Base-by-base conservation (phyloP, 2,888 invertebrate species). In the Caenorhabditis japonica region DNA sequence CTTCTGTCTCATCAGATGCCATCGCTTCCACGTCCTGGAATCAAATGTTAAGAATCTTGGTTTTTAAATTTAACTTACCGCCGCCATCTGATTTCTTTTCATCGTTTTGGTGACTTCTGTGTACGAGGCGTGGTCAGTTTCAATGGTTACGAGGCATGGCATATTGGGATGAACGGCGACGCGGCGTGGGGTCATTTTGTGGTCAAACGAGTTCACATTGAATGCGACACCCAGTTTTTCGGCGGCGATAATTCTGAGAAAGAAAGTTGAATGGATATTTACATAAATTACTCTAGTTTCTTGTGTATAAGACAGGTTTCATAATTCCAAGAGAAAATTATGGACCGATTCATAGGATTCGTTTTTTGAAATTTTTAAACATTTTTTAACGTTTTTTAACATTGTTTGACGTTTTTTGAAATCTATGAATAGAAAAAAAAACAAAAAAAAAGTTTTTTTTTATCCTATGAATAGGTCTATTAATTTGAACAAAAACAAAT, bases 181-280 rank as follows among this genome's bases (percentile, higher is more conserved):
- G 25, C 68, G 66, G 7, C 82, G 91, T 0, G 99, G 99, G 0
- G 99, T 99, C 87, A 94, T 96, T 81, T 96, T 95, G 55, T 99
- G 90, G 0, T 94, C 94, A 85, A 94, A 92, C 4, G 93, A 93
- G 25, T 94, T 92, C 38, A 88, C 97, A 90, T 99, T 99, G 88
- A 99, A 99, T 2, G 99, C 95, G 0, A 96, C 97, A 0, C 99
- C 99, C 1, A 99, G 90, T 88, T 99, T 99, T 88, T 99, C 99
- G 59, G 99, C 90, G 0, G 97, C 97, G 88, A 99, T 91, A 91
- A 99, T 99, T 81, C 91, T 90, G 55, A 27, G 83, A 70, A 30
- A 15, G 7, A 13, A 44, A 44, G 10, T 39, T 15, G n/a, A 7
- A 36, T 36, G n/a, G n/a, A n/a, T n/a, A n/a, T n/a, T n/a, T n/a